Evolutionary conservation across 2,113 vertebrate species (phyloP).

Genomic region (Oenanthe oenanthe): DNA sequence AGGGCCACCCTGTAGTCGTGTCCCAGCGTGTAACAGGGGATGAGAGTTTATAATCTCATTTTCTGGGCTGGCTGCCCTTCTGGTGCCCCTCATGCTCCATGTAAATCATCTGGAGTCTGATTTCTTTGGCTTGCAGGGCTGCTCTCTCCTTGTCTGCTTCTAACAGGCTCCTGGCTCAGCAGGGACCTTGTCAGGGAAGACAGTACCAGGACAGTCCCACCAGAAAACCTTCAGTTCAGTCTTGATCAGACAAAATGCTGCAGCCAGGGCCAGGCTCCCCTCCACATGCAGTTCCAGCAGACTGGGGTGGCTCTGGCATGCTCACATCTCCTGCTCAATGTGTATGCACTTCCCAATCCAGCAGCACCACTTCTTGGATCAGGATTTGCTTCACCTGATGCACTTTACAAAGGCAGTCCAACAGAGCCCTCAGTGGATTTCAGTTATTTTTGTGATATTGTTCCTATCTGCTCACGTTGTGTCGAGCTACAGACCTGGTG

Average conservation of each 20-base stretch:
- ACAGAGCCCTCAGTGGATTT: not conserved
- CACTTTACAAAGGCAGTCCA: not conserved
- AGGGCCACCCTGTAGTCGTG: constrained; percentile 32
- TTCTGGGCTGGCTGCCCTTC: constrained; percentile 52
- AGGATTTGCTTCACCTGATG: not conserved
- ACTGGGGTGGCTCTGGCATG: not conserved
- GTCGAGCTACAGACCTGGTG: not conserved
- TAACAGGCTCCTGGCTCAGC: not conserved
- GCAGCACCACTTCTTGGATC: rapidly evolving
- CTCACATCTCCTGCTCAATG: not conserved
- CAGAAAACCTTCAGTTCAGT: not conserved
- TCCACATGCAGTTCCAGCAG: not conserved
- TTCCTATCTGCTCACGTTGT: not conserved
- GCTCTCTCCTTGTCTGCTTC: not conserved
- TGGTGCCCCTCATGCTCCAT: constrained; percentile 46
- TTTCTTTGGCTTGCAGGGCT: not conserved
- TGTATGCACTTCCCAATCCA: rapidly evolving
- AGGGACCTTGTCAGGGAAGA: not conserved
- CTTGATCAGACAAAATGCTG: not conserved
- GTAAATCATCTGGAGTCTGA: constrained; percentile 29
- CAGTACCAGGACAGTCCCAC: not conserved
- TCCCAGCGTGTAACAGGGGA: constrained; percentile 39
- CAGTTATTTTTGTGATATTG: not conserved
- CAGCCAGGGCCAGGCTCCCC: not conserved
- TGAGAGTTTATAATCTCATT: constrained; percentile 64